Base-by-base conservation (phyloP, 2,797 vertebrate species). In the Dendrocincla tyrannina region DNA sequence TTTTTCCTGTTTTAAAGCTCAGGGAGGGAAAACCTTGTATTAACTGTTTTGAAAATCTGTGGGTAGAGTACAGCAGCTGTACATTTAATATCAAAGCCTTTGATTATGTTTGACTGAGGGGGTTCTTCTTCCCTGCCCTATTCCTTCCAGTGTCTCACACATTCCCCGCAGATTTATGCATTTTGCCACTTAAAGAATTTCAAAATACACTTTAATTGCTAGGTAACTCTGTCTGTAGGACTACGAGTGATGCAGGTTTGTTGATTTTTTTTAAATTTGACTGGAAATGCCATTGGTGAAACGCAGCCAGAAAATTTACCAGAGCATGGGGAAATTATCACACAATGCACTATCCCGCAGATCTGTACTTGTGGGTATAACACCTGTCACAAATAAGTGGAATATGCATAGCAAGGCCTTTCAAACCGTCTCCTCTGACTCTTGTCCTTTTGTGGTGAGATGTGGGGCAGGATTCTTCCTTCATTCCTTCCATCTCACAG, bases 101-200 rank as follows among this genome's bases (percentile, higher is more conserved):
- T 94, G 62, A 93, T 96, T 96, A 93, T 52, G 17, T 84, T 95
- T 85, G 91, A 46, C 80, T 95, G 83, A 80, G 77, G 93, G 77
- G 11, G 84, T 78, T 91, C 58, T 69, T 86, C 87, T 89, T 93
- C 55, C 18, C 42, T 92, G 32, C 73, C 28, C 42, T 75, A 28
- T 84, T 93, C 32, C 41, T 82, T 89, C 68, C 50, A 42, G 46
- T 28, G 11, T 37, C 53, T 69, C 70, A 77, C 62, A n/a, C 33
- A 74, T 91, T 93, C 41, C 70, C 74, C 67, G 55, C 49, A 91
- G 90, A 52, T 93, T 78, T 85, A 85, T 62, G 42, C 84, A 78
- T 96, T 96, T 92, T 95, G 55, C 44, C 32, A 37, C 60, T 88
- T 90, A 53, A 72, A 35, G 37, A 63, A 81, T 67, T 94, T 88